These are phyloP conservation scores for Polydrusus tereticollis DNA, from an alignment of 2,888 invertebrate species.

Conservation along the genomic window DNA sequence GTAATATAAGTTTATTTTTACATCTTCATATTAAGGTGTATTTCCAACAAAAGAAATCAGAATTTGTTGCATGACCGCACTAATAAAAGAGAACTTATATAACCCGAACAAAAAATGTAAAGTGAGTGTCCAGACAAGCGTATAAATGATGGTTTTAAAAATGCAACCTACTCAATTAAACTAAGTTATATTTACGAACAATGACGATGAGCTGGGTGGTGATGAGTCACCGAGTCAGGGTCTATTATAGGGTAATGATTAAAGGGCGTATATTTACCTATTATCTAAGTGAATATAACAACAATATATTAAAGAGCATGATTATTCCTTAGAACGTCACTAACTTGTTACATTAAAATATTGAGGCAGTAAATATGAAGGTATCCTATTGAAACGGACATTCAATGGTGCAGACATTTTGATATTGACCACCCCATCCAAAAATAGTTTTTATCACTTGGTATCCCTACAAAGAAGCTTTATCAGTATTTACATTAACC, in stretches of 20 bases:
- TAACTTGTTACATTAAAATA: too few relatives aligned
- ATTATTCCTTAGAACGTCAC: too few relatives aligned
- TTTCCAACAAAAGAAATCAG: too few relatives aligned
- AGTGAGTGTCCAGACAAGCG: not conserved
- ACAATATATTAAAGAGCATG: not conserved
- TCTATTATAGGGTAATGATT: slow-evolving; percentile 33
- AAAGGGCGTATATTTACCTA: slow-evolving; percentile 16
- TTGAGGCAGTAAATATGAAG: too few relatives aligned
- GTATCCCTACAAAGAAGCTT: too few relatives aligned
- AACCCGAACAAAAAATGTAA: not conserved
- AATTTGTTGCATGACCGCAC: not conserved
- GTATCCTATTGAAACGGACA: too few relatives aligned
- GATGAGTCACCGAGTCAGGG: slow-evolving; percentile 31
- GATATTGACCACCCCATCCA: too few relatives aligned
- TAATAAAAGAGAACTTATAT: not conserved
- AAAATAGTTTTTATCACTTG: too few relatives aligned
- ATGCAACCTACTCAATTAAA: slow-evolving; percentile 29
- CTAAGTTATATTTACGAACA: not conserved
- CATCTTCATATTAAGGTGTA: too few relatives aligned
- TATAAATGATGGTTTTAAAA: slow-evolving; percentile 11
- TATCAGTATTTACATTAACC: too few relatives aligned
- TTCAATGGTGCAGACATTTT: too few relatives aligned
- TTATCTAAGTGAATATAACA: not conserved
- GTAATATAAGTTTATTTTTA: too few relatives aligned
- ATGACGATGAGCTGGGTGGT: not conserved